These are phyloP conservation scores for Beroe ovata DNA, from an alignment of 37 sponge, comb jelly and placozoan genomes.

Conservation along the genomic window DNA sequence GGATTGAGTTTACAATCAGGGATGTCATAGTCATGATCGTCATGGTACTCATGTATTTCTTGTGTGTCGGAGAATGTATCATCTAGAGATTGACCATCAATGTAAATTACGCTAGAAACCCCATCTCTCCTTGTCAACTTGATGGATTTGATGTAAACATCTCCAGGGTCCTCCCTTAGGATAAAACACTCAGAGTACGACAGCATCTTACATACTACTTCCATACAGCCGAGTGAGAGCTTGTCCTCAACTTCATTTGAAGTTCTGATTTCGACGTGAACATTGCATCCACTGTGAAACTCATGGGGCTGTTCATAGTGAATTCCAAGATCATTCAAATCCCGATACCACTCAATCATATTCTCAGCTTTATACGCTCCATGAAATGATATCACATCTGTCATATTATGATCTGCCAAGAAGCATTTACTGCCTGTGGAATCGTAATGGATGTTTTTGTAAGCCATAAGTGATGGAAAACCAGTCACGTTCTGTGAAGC, in stretches of 20 bases:
- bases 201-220: constrained; percentile 17
- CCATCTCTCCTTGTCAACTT: constrained; percentile 25
- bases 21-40: not conserved
- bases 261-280: constrained; percentile 12
- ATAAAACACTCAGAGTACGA: constrained; percentile 45
- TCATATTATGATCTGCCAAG: not conserved
- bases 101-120: not conserved
- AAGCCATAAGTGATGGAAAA: constrained; percentile 22
- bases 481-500: constrained; percentile 10
- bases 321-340: not conserved
- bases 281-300: constrained; percentile 41
- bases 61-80: constrained; percentile 13
- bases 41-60: not conserved
- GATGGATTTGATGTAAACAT: not conserved
- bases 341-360: constrained; percentile 40
- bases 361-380: not conserved
- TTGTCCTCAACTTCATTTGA: not conserved
- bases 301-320: constrained; percentile 20
- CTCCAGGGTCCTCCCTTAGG: not conserved
- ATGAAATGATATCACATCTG: not conserved
- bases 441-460: constrained; percentile 12
- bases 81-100: not conserved
- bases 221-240: not conserved
- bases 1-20: not conserved
- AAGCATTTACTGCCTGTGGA: not conserved